Evolutionary conservation across 2,888 invertebrate genomes (phyloP).

Genomic region (Acleris cristana): DNA sequence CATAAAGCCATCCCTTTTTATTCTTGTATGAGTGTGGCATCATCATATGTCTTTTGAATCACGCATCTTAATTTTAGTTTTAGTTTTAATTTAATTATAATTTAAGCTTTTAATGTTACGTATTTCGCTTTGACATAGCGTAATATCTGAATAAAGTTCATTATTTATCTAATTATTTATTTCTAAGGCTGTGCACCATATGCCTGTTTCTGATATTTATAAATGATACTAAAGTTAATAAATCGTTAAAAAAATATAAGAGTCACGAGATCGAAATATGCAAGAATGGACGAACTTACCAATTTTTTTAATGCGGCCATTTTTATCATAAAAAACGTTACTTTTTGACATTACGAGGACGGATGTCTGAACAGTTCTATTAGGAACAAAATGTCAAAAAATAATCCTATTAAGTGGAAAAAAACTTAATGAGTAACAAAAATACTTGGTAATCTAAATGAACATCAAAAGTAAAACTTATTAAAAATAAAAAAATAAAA

Average conservation of each 20-base stretch:
- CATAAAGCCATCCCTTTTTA: neutral
- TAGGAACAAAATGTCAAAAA: neutral
- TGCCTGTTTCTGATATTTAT: neutral
- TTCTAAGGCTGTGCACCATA: too few relatives aligned
- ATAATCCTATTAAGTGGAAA: neutral
- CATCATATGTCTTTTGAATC: too few relatives aligned
- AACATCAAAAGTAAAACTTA: conserved; percentile 15
- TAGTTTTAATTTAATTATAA: too few relatives aligned
- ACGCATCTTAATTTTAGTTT: too few relatives aligned
- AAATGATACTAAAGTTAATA: neutral
- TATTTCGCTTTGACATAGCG: too few relatives aligned
- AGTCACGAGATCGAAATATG: too few relatives aligned
- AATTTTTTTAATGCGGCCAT: conserved; percentile 7
- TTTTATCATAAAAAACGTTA: neutral
- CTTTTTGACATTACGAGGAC: conserved; percentile 2
- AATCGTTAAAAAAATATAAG: too few relatives aligned
- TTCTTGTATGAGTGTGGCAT: neutral
- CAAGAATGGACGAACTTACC: conserved; percentile 1
- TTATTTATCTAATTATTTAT: too few relatives aligned
- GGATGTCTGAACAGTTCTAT: conserved; percentile 5
- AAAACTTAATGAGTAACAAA: conserved; percentile 31
- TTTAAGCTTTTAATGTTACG: too few relatives aligned
- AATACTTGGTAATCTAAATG: conserved; percentile 22
- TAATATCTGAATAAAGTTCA: too few relatives aligned
- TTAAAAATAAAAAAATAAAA: neutral